phyloP scores from a whole-genome alignment of 2,888 invertebrate species.

The Iphiclides podalirius region DNA sequence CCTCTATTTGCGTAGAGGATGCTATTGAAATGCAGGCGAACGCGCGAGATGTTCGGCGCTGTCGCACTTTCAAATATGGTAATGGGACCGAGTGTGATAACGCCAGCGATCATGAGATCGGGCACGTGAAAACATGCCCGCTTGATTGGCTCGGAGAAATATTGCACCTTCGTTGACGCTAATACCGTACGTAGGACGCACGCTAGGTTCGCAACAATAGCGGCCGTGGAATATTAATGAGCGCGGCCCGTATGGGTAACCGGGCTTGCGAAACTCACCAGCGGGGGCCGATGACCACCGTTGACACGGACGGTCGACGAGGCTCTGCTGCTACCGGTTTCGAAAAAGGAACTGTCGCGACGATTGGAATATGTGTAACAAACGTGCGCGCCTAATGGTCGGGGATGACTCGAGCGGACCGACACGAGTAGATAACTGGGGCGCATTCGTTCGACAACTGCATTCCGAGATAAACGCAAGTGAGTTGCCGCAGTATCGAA shows the following conservation, averaged over 20 bases:
- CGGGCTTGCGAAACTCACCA: slow-evolving; percentile 77
- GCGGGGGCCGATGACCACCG: slow-evolving; percentile 72
- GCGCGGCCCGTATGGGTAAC: slow-evolving; percentile 70
- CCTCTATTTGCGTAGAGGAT: slow-evolving; percentile 39
- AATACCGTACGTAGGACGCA: slow-evolving; percentile 41
- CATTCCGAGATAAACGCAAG: slow-evolving; percentile 59
- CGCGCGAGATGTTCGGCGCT: slow-evolving; percentile 21
- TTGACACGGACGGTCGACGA: slow-evolving; percentile 45
- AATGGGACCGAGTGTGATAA: slow-evolving; percentile 4
- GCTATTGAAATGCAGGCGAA: slow-evolving; percentile 29
- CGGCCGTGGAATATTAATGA: slow-evolving; percentile 74
- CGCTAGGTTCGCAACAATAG: slow-evolving; percentile 64
- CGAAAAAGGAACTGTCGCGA: slow-evolving; percentile 39
- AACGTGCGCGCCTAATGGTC: slow-evolving; percentile 16
- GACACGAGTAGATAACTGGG: slow-evolving; percentile 50
- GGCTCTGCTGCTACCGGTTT: slow-evolving; percentile 45
- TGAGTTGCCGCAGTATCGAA: slow-evolving; percentile 58
- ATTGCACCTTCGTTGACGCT: slow-evolving; percentile 24
- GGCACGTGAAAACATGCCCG: background rate
- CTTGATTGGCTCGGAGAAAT: background rate
- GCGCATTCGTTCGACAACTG: slow-evolving; percentile 54
- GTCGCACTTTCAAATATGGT: slow-evolving; percentile 18
- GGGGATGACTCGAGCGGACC: slow-evolving; percentile 33
- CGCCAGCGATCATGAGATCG: background rate
- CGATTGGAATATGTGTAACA: slow-evolving; percentile 31